Conservation (phyloP, 2,113 vertebrate species). For the Pangasianodon hypophthalmus region DNA sequence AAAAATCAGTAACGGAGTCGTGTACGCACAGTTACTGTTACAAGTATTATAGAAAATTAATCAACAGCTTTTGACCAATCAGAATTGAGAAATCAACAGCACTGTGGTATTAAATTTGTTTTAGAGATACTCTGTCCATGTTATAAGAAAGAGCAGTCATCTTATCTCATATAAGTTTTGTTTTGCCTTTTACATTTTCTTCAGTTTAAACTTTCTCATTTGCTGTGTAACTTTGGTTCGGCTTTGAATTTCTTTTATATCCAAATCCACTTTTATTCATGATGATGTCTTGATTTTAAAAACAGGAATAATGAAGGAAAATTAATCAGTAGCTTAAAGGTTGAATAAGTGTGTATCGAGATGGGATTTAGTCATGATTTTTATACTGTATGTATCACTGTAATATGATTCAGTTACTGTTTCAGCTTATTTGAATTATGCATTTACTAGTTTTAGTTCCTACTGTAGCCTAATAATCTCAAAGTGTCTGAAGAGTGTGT, state of each 20-base stretch:
- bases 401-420: not conserved
- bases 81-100: not conserved
- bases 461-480: not conserved
- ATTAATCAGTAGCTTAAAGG: not conserved
- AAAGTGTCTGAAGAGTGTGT: not conserved
- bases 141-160: too few relatives aligned
- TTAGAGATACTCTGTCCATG: too few relatives aligned
- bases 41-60: not conserved
- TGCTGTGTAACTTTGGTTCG: too few relatives aligned
- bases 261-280: too few relatives aligned
- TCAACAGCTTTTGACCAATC: not conserved
- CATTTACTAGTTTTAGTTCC: not conserved
- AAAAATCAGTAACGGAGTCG: too few relatives aligned
- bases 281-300: not conserved
- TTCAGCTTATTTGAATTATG: not conserved
- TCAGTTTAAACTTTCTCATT: too few relatives aligned
- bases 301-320: not conserved
- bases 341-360: not conserved
- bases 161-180: too few relatives aligned
- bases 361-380: not conserved
- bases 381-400: not conserved
- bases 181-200: too few relatives aligned
- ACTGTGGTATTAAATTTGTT: not conserved
- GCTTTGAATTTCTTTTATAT: too few relatives aligned
- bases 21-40: not conserved